Base-by-base conservation (phyloP, 1,140 invertebrate species). In the Nasonia vitripennis region DNA sequence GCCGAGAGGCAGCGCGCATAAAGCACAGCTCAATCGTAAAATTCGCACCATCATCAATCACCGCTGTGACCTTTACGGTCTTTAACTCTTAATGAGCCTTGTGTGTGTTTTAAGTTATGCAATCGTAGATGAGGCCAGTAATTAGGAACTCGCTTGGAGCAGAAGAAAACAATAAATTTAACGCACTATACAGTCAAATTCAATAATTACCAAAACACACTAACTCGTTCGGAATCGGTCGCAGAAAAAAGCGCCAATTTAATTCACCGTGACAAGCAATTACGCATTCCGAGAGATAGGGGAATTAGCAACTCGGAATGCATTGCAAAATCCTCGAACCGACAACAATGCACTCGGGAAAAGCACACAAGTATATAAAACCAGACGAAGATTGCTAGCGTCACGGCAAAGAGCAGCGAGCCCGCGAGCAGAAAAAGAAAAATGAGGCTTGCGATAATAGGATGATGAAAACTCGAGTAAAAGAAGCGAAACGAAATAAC, bases 21-120 rank as follows among this genome's bases (percentile, higher is more conserved):
- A 71, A 45, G 20, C 73, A 75, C 12, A 75, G 11, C 75, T 78
- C 41, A 78, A 78, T 78, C 48, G 75, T 78, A 78, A 78, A 78
- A 55, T 78, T 51, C 48, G 3, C n/a, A 10, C 12, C 14, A n/a
- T 51, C 75, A 45, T 78, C 31, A 78, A 78, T 78, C 75, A 78
- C 12, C 45, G 23, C 14, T 45, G 7, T 20, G 37, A 12, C 70
- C 27, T 71, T 31, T 34, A 31, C 14, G 70, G 23, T 71, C 23
- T 71, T 71, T 17, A 71, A 71, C 27, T 3, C 27, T 71, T 31
- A 31, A 31, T 71, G 23, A 71, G 70, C 31, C 2, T 34, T 71
- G 31, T 71, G 11, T 71, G 20, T n/a, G 4, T n/a, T 70, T 27
- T 17, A 31, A 71, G 27, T 71, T 71, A 71, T 71, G 70, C 31